Evolutionary conservation across 2,113 vertebrate species (phyloP), one percentile per base, ranked within the genome.

Genomic region (Chaenocephalus aceratus): DNA sequence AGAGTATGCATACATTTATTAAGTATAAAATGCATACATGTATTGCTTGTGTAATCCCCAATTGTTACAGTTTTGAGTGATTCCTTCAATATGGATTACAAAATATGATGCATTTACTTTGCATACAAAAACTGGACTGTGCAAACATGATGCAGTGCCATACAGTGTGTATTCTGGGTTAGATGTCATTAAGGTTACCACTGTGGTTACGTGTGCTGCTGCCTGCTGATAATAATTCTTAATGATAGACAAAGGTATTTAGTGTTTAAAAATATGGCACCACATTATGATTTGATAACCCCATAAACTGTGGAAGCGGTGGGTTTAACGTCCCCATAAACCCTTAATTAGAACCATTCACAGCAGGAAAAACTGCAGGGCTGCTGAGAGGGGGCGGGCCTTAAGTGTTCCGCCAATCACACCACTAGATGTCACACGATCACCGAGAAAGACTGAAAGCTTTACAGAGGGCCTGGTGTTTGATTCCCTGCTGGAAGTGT

Each of bases 401-500:
- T 8, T 21, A 23, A 57, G 67, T 14, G 58, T 48, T 51, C 45
- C 53, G 26, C 48, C 18, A 1, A 44, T 67, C 26, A 6, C 64
- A 21, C 88, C 92, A 79, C 90, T 92, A 92, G 93, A 81, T 92
- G 92, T 88, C 88, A 65, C 8, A 3, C 49, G 15, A 5, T 83
- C 60, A 46, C 63, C 41, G 18, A 12, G 10, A 36, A 79, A 75
- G 14, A 74, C 63, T 5, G 2, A 21, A 3, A 15, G 34, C n/a
- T 60, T 41, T 6, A 1, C 0, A 30, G 6, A 41, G 67, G 15
- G 23, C 48, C 71, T 57, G 49, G 11, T 58, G 54, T 71, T 74
- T 78, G 65, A 49, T 62, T 69, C 79, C 65, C 44, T 18, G 45
- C 60, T 85, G 59, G 57, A 80, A 65, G 76, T 75, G 75, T 83